phyloP scores from a whole-genome alignment of 2,113 vertebrate genomes.

The Phoenicopterus ruber region DNA sequence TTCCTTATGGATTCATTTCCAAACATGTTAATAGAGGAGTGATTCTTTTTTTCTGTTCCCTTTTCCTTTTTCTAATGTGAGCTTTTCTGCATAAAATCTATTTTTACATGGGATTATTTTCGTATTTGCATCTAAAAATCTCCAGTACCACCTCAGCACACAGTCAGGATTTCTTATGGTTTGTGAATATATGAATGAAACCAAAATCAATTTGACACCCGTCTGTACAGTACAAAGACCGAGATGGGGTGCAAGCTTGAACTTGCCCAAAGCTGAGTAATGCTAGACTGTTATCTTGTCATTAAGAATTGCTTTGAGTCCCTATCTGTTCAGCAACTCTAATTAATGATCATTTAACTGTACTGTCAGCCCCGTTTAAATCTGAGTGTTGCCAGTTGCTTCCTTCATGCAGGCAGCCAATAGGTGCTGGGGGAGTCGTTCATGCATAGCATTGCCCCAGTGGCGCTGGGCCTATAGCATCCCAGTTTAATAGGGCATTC shows the following conservation, averaged over 20 bases:
- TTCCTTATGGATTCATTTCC: not conserved
- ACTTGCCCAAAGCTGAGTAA: conserved; percentile 57
- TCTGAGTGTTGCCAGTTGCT: conserved; percentile 85
- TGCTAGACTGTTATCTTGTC: conserved; percentile 76
- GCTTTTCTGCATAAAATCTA: not conserved
- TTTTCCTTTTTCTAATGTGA: not conserved
- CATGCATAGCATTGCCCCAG: conserved; percentile 81
- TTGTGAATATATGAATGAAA: not conserved
- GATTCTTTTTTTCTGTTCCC: not conserved
- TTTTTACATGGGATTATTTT: not conserved
- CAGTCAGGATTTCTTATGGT: not conserved
- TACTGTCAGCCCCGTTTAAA: conserved; percentile 86
- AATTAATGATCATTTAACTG: conserved; percentile 98
- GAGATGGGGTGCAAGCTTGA: conserved; percentile 36
- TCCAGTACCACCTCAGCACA: not conserved
- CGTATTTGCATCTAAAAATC: not conserved
- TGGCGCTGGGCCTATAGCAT: conserved; percentile 81
- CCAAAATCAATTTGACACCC: not conserved
- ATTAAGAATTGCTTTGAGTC: conserved; percentile 79
- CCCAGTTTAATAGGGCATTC: conserved; percentile 90
- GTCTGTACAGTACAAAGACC: not conserved
- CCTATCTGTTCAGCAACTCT: conserved; percentile 85
- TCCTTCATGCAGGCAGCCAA: conserved; percentile 74
- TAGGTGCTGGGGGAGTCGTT: conserved; percentile 70
- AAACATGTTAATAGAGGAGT: not conserved